Conservation (phyloP, 2,113 vertebrate genomes). For the Coregonus clupeaformis region DNA sequence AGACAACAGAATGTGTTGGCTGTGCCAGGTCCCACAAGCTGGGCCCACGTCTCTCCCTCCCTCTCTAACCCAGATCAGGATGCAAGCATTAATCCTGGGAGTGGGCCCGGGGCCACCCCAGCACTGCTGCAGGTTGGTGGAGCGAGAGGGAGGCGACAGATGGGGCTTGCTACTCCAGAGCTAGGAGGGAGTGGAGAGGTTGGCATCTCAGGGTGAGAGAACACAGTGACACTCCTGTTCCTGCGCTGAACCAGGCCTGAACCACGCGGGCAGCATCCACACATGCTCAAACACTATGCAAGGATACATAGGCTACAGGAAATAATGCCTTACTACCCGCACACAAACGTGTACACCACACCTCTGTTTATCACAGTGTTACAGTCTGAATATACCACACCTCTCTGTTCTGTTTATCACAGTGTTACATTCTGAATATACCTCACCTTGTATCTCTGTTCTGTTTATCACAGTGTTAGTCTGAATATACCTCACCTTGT, state of each 20-base stretch:
- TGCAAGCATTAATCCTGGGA: slow-evolving; percentile 19
- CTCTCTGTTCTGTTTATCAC: no score
- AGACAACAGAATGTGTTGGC: slow-evolving; percentile 60
- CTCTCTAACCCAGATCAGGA: slow-evolving; percentile 35
- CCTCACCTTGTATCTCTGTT: no score
- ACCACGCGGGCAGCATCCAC: background rate
- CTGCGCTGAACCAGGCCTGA: slow-evolving; percentile 20
- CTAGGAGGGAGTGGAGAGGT: slow-evolving; percentile 66
- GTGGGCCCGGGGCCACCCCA: slow-evolving; percentile 52
- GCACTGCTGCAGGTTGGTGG: slow-evolving; percentile 41
- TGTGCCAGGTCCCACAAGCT: slow-evolving; percentile 72
- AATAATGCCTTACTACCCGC: no score
- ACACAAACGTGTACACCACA: no score
- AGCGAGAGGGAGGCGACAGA: slow-evolving; percentile 74
- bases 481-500: no score
- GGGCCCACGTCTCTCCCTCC: slow-evolving; percentile 49
- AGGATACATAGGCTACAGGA: background rate
- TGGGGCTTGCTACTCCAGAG: slow-evolving; percentile 74
- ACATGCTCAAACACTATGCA: slow-evolving; percentile 7
- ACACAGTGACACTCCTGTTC: slow-evolving; percentile 43
- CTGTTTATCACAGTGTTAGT: no score
- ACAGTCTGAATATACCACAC: no score
- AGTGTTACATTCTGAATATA: no score
- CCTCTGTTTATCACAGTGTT: no score
- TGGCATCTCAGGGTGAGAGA: slow-evolving; percentile 73